phyloP scores from a whole-genome alignment of 2,888 invertebrate genomes.

The Ditula angustiorana region DNA sequence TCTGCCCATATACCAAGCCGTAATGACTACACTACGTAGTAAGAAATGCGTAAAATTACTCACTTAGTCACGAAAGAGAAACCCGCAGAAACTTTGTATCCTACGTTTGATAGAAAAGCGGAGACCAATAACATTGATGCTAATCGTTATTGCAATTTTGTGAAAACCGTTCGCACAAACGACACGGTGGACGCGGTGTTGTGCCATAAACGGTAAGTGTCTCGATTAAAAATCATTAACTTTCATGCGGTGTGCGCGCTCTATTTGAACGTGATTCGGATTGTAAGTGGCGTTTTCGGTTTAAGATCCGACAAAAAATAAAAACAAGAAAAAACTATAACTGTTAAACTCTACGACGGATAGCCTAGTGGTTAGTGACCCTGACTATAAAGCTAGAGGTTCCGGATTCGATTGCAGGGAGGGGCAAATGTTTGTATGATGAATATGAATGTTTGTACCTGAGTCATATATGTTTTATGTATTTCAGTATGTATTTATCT shows the following conservation, averaged over 20 bases:
- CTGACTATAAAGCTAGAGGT: too few relatives aligned
- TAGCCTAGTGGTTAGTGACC: too few relatives aligned
- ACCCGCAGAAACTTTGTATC: conserved; percentile 15
- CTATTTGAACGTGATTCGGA: conserved; percentile 46
- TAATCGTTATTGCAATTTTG: conserved; percentile 52
- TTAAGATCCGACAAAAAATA: neutral
- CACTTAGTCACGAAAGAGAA: conserved; percentile 22
- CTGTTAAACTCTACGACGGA: too few relatives aligned
- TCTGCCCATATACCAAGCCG: too few relatives aligned
- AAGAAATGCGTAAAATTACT: neutral
- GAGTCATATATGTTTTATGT: too few relatives aligned
- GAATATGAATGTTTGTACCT: too few relatives aligned
- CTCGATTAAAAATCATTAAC: conserved; percentile 76
- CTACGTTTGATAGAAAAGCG: conserved; percentile 43
- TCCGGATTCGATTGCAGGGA: too few relatives aligned
- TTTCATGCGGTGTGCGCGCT: conserved; percentile 58
- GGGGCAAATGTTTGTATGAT: too few relatives aligned
- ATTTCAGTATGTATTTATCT: too few relatives aligned
- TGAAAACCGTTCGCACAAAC: conserved; percentile 48
- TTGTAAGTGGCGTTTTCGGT: conserved; percentile 16
- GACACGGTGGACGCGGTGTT: conserved; percentile 55
- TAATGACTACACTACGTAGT: too few relatives aligned
- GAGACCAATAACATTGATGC: conserved; percentile 47
- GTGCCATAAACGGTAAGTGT: conserved; percentile 58
- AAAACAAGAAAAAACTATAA: neutral